Base-by-base conservation (phyloP, 2,888 invertebrate species). In the Brenthis hecate region DNA sequence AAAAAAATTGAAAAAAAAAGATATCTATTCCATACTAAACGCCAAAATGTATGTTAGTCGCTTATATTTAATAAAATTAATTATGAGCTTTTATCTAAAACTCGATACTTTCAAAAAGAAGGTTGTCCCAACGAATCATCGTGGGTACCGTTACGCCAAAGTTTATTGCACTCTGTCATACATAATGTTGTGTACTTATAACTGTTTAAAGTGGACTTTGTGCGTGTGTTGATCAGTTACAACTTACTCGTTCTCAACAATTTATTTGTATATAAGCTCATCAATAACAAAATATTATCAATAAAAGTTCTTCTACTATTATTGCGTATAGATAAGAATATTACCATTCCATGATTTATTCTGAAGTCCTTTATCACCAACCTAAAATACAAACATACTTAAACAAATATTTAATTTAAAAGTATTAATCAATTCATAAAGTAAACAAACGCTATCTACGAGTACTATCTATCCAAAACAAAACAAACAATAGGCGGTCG, bases 361-460 rank as follows among this genome's bases (percentile, higher is more conserved):
- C 28, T 32, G 3, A 55, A 8, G 28, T n/a, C 13, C 36, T 56
- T 36, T 23, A 28, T 28, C 36, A 36, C 6, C 1, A 2, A 43
- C 8, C 36, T 43, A 43, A 43, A 6, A 43, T 47, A 43, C 13
- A 13, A 19, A 13, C 16, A 19, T 13, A 43, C 1, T 1, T 19
- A 19, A 2, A 13, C 36, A 43, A 43, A 13, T 57, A 16, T 57
- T 6, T 16, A n/a, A 6, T 56, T 4, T n/a, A 56, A 11, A 47
- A 16, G 48, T 4, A 55, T 50, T 47, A 48, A 36, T 55, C 0
- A 19, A 53, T 58, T 56, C 55, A 66, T 2, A 43, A 43, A 43
- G 36, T 54, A 66, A 63, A 63, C 51, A 67, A 58, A 36, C 32
- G 16, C 48, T 62, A 69, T 70, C 54, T 63, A 13, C 19, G 19